Evolutionary conservation across 2,888 invertebrate genomes (phyloP), one percentile per base, ranked within the genome.

Genomic region (Acanthosoma haemorrhoidale): DNA sequence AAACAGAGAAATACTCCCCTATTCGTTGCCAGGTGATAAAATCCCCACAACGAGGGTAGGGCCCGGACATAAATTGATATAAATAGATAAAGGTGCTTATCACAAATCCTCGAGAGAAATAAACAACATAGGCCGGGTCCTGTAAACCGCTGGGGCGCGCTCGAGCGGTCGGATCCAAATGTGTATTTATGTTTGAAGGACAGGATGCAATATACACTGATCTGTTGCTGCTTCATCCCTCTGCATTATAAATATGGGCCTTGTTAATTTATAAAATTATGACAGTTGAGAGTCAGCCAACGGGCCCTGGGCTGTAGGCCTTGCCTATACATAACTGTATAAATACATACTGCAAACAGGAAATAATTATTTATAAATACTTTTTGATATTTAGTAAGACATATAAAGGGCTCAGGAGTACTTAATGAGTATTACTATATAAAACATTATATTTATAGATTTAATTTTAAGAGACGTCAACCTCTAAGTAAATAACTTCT

Each of bases 31-130:
- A 29, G 51, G 51, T 25, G 21, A 51, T 51, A 51, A 51, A 51
- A 51, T 51, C 21, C 25, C 8, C 51, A 2, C 3, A 2, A 21
- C 25, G 4, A 51, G 16, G 25, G 25, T 51, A 51, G n/a, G n/a
- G 51, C 51, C 51, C n/a, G 6, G 6, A 25, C 13, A 51, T 51
- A 51, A 51, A 51, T 51, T 51, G 51, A 51, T 51, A 51, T 51
- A 51, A 51, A 51, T 51, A 51, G 51, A 51, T 51, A 51, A 51
- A 51, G 29, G 51, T 25, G 25, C 51, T 51, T 51, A 51, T 51
- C 51, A 51, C 51, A 51, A 51, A 51, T 51, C 25, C 51, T n/a
- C 13, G 51, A 3, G 0, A 51, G 51, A 51, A 25, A 51, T 51
- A 51, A 51, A 25, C 25, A 25, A 25, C 29, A 51, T n/a, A 4